Conservation (phyloP, 2,113 vertebrate species). For the Loxodonta africana region DNA sequence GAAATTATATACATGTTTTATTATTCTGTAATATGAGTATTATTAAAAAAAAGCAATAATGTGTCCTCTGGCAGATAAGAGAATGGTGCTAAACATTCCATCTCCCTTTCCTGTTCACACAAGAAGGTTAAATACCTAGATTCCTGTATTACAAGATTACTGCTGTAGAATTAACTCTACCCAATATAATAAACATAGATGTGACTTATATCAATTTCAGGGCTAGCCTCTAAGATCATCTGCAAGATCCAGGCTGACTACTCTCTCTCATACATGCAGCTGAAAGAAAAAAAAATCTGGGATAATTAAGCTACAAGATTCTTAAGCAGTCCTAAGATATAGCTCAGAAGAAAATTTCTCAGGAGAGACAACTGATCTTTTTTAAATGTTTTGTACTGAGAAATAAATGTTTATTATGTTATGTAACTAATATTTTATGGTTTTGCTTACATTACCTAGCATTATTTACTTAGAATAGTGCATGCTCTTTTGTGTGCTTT, state of each 20-base stretch:
- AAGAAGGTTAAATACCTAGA: background rate
- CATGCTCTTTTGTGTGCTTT: background rate
- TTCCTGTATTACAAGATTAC: background rate
- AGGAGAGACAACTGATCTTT: background rate
- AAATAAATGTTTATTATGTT: background rate
- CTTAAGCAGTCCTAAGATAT: background rate
- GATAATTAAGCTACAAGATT: background rate
- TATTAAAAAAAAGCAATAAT: background rate
- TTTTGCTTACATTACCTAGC: background rate
- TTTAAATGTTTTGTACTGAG: background rate
- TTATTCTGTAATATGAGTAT: background rate
- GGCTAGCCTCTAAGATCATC: background rate
- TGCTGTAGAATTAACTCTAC: background rate
- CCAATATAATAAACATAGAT: background rate
- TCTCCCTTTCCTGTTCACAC: background rate
- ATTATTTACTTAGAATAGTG: background rate
- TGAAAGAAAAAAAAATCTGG: background rate
- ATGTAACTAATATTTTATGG: background rate
- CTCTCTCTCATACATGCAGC: background rate
- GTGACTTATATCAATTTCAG: background rate
- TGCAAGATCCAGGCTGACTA: background rate
- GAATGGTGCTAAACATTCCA: background rate
- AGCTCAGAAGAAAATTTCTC: background rate
- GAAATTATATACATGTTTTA: background rate
- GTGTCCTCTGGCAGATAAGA: background rate